Base-by-base conservation (phyloP, 2,113 vertebrate species). In the Tenebrosternarchus preto region DNA sequence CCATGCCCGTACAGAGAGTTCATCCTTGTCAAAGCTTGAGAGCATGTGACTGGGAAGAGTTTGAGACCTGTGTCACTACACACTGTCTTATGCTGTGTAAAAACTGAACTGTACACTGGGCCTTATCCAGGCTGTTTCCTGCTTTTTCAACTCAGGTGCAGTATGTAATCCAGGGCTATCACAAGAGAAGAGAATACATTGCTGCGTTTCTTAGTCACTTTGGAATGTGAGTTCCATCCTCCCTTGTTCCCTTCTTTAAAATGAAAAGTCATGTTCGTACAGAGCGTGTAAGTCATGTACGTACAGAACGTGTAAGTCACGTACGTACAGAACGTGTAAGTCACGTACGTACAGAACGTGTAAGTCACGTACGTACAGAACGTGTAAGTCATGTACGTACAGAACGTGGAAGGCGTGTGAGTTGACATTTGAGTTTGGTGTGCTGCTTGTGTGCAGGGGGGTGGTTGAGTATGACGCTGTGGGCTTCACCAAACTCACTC, bases 181-280 rank as follows among this genome's bases (percentile, higher is more conserved):
- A 99, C 91, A 99, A 97, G 87, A 95, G 98, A 86, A 95, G 98
- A 87, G 98, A 99, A 78, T 99, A 99, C 83, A 98, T 99, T 2
- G 98, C 98, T 66, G 98, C 98, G 80, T 99, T 99, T 84, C 96
- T 99, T 82, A 99, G 98, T 88, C 97, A 99, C 91, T 99, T 99
- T 86, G 98, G 98, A 93, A 99, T 94, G 98, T 99, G 91, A 96
- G 97, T 95, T 82, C 24, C 64, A 55, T 59, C 2, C 61, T 75
- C n/a, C n/a, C 0, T 5, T 29, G 0, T 68, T 77, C 22, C 16
- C 22, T 46, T 7, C 2, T 68, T 39, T 2, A 15, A 24, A 17
- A 55, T 36, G 19, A 7, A 17, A 33, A 11, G n/a, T 9, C 5
- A 9, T 11, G 1, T 46, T 1, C 9, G 8, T 11, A 46, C 39